phyloP scores from a whole-genome alignment of 2,113 vertebrate genomes.

The Plectropomus leopardus region DNA sequence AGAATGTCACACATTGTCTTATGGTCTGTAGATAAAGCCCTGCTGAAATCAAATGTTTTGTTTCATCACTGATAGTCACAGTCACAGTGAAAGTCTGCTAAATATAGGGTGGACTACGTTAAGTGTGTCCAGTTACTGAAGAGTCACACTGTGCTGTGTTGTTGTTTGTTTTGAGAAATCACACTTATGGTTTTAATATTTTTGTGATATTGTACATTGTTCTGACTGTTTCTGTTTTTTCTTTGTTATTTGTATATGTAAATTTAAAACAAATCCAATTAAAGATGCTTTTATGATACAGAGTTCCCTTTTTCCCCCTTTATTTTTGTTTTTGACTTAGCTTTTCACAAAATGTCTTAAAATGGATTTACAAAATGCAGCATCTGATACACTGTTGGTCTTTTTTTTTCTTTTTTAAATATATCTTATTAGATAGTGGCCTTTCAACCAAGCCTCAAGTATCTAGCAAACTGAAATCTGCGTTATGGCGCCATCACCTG shows the following conservation, averaged over 20 bases:
- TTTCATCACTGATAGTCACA: not conserved
- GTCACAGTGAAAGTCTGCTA: not conserved
- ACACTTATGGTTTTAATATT: not conserved
- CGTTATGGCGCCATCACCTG: not conserved
- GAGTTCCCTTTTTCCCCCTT: too few species aligned
- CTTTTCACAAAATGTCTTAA: too few species aligned
- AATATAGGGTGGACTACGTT: not conserved
- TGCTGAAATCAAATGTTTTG: not conserved
- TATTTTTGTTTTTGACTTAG: too few species aligned
- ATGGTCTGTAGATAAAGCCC: constrained; percentile 1
- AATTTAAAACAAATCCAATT: not conserved
- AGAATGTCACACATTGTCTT: not conserved
- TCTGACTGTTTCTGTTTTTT: not conserved
- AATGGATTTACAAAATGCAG: too few species aligned
- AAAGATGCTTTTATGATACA: constrained; percentile 4
- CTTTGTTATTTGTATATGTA: not conserved
- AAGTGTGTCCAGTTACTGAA: not conserved
- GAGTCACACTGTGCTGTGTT: not conserved
- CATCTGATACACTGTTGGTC: not conserved
- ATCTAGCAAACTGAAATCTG: not conserved
- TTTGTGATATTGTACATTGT: not conserved
- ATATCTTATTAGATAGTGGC: too few species aligned
- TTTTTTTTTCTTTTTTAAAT: too few species aligned
- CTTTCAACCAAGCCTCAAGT: not conserved
- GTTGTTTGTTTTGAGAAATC: not conserved